Evolutionary conservation across 2,888 invertebrate genomes (phyloP).

Genomic region (Drosophila ustulata): DNA sequence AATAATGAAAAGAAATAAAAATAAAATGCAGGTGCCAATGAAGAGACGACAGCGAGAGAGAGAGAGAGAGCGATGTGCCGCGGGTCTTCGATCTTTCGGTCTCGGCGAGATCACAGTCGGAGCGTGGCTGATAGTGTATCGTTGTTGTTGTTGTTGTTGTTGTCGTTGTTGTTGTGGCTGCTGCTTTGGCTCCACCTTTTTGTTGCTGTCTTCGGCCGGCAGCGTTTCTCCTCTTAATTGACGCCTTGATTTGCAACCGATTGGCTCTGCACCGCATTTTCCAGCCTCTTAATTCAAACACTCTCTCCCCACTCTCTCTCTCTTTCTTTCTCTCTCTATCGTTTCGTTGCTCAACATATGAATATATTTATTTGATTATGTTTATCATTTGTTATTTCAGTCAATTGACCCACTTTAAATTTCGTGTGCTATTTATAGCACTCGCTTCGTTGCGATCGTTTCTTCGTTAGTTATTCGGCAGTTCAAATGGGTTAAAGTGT

Average conservation of each 20-base stretch:
- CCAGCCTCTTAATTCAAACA: neutral
- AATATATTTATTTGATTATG: slow-evolving; percentile 12
- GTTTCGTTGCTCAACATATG: neutral
- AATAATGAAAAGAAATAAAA: slow-evolving; percentile 36
- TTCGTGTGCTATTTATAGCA: slow-evolving; percentile 11
- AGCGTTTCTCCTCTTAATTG: slow-evolving; percentile 61
- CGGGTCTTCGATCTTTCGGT: slow-evolving; percentile 43
- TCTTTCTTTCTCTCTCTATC: slow-evolving; percentile 6
- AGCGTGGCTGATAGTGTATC: slow-evolving; percentile 59
- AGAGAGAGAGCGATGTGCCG: slow-evolving; percentile 25
- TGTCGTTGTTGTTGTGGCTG: slow-evolving; percentile 7
- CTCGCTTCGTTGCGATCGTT: neutral
- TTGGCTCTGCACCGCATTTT: slow-evolving; percentile 47
- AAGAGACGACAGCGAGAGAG: slow-evolving; percentile 18
- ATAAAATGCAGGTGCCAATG: slow-evolving; percentile 59
- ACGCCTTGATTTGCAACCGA: slow-evolving; percentile 65
- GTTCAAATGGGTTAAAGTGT: slow-evolving; percentile 4
- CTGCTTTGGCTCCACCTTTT: slow-evolving; percentile 57
- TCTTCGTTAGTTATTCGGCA: neutral
- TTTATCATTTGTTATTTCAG: slow-evolving; percentile 27
- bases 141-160: slow-evolving; percentile 11
- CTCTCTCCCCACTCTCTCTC: neutral
- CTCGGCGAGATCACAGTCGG: slow-evolving; percentile 58
- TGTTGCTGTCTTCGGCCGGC: slow-evolving; percentile 52
- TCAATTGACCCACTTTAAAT: slow-evolving; percentile 35